Conservation (phyloP, 2,797 vertebrate genomes). For the Pyrocephalus nanus region DNA sequence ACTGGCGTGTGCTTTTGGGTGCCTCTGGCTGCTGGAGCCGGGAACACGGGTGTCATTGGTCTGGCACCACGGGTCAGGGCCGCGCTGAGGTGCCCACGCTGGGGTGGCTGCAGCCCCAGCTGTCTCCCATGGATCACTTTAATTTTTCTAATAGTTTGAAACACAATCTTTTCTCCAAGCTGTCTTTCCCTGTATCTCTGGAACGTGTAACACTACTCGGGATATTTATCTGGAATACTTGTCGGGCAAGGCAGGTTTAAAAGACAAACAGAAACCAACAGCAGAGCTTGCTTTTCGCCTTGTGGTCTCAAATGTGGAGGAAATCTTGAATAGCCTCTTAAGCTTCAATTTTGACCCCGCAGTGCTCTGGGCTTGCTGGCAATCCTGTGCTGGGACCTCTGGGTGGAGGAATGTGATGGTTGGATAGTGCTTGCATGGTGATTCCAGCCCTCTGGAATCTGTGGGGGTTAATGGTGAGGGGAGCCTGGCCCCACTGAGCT, state of each 20-base stretch:
- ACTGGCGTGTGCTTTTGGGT: accelerated
- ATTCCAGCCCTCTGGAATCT: accelerated
- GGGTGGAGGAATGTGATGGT: background rate
- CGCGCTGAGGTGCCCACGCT: accelerated
- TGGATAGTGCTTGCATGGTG: accelerated
- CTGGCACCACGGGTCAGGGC: background rate
- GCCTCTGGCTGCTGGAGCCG: background rate
- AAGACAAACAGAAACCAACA: background rate
- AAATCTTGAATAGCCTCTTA: background rate
- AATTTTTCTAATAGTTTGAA: background rate
- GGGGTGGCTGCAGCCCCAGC: background rate
- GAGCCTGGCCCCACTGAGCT: background rate
- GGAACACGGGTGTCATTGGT: background rate
- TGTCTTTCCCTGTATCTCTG: background rate
- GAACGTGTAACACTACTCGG: background rate
- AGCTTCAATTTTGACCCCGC: accelerated
- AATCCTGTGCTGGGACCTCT: background rate
- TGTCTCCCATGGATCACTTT: background rate
- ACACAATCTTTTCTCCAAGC: background rate
- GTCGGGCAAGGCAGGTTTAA: background rate
- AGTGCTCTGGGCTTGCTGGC: background rate
- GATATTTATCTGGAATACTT: background rate
- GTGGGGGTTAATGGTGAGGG: background rate
- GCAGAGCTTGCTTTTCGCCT: background rate
- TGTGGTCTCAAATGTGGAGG: background rate